A percentile compares a stretch with the other conserved stretches of the same genome.
These are phyloP conservation scores for Aldabrachelys gigantea DNA, from an alignment of 2,113 vertebrate genomes.

Conservation along the genomic window DNA sequence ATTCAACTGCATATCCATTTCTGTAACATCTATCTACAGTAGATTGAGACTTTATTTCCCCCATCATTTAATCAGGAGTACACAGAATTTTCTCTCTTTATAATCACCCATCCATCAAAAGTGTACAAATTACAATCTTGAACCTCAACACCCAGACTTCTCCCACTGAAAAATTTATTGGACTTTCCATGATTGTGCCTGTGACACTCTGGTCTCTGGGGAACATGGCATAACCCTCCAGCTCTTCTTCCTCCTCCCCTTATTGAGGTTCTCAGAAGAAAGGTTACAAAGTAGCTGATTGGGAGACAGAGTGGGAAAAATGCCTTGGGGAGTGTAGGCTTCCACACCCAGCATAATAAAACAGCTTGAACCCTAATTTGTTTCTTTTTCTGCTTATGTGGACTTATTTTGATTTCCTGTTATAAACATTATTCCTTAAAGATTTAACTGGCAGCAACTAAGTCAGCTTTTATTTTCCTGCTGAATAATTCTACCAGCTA, in stretches of 20 bases:
- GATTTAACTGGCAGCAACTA: not conserved
- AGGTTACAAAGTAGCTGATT: no score
- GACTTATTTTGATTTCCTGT: not conserved
- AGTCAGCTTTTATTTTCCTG: not conserved
- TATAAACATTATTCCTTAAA: slow-evolving; percentile 1
- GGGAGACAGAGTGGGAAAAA: no score
- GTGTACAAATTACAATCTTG: no score
- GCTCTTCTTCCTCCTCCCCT: no score
- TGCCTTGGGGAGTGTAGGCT: not conserved
- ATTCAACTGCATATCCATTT: not conserved
- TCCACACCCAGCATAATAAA: not conserved
- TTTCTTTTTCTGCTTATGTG: not conserved
- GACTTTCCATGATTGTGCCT: no score
- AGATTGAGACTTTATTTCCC: not conserved
- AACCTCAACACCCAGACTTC: no score
- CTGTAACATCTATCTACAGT: not conserved
- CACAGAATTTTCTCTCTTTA: not conserved
- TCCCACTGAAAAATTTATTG: no score
- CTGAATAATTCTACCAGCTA: slow-evolving; percentile 37
- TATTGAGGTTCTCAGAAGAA: no score
- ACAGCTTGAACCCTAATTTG: not conserved
- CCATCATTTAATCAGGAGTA: not conserved
- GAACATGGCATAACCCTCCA: no score
- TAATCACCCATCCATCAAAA: not conserved
- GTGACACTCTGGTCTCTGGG: no score